Percentiles rank a stretch among this genome's conserved stretches.
Conservation (phyloP, 2,113 vertebrate species). For the Elanoides forficatus region DNA sequence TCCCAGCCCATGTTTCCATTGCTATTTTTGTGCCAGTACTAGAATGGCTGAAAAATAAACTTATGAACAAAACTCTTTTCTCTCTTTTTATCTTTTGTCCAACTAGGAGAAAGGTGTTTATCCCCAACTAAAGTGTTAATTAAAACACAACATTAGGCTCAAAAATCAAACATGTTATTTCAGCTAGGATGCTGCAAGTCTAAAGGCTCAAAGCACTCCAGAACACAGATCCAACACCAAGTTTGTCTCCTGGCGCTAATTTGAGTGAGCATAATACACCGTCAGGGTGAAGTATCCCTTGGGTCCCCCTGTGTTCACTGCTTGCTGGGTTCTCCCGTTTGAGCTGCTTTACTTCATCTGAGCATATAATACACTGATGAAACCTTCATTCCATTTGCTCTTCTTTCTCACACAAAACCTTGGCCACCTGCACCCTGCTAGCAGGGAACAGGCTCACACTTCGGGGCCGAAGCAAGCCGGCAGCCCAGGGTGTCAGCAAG, state of each 20-base stretch:
- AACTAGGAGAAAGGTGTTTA: background rate
- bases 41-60: background rate
- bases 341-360: background rate
- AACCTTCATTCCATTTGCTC: background rate
- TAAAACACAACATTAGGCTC: background rate
- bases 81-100: background rate
- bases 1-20: background rate
- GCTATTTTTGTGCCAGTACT: background rate
- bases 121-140: background rate
- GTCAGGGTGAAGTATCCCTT: accelerated
- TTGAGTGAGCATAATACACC: background rate
- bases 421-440: background rate
- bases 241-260: background rate
- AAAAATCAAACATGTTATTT: background rate
- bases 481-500: background rate
- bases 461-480: background rate
- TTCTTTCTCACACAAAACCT: background rate
- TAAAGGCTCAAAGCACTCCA: background rate
- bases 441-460: background rate
- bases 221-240: background rate
- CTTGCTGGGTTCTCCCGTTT: background rate
- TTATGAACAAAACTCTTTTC: background rate
- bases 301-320: accelerated
- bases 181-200: background rate
- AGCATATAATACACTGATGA: background rate